These are phyloP conservation scores for Heliocidaris erythrogramma DNA, from an alignment of 35 echinoderm and acorn worm genomes.

Conservation along the genomic window DNA sequence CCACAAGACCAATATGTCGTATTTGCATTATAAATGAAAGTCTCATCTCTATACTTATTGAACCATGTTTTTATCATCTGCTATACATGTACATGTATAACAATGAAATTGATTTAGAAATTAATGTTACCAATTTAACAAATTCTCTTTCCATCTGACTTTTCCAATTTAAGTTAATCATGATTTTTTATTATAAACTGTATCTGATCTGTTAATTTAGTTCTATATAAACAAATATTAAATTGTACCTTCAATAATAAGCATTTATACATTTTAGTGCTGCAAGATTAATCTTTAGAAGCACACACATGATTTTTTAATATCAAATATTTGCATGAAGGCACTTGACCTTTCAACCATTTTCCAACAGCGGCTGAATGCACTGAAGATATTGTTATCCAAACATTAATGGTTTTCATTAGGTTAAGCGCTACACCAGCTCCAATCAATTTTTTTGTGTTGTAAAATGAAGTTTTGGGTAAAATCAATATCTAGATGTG, in stretches of 20 bases:
- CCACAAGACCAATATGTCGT: not conserved
- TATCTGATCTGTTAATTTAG: too few relatives aligned
- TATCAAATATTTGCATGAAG: not conserved
- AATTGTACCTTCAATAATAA: not conserved
- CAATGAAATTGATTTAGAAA: too few relatives aligned
- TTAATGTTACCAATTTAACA: too few relatives aligned
- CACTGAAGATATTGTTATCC: not conserved
- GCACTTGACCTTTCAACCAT: not conserved
- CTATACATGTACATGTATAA: too few relatives aligned
- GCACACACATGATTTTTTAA: not conserved
- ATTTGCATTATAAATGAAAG: not conserved
- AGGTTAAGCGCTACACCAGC: not conserved
- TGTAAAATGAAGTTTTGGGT: not conserved
- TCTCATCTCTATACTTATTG: too few relatives aligned
- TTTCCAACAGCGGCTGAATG: not conserved
- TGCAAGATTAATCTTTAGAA: not conserved
- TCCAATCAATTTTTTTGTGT: not conserved
- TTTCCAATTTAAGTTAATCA: too few relatives aligned
- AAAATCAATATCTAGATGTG: conserved; percentile 13
- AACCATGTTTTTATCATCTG: too few relatives aligned
- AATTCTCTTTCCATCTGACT: too few relatives aligned
- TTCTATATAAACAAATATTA: too few relatives aligned
- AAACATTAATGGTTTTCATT: conserved; percentile 19
- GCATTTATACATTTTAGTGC: not conserved
- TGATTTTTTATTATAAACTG: too few relatives aligned